Evolutionary conservation across 1,140 invertebrate species (phyloP), one percentile per base, ranked within the genome.

Genomic region (Leptinotarsa defecta): DNA sequence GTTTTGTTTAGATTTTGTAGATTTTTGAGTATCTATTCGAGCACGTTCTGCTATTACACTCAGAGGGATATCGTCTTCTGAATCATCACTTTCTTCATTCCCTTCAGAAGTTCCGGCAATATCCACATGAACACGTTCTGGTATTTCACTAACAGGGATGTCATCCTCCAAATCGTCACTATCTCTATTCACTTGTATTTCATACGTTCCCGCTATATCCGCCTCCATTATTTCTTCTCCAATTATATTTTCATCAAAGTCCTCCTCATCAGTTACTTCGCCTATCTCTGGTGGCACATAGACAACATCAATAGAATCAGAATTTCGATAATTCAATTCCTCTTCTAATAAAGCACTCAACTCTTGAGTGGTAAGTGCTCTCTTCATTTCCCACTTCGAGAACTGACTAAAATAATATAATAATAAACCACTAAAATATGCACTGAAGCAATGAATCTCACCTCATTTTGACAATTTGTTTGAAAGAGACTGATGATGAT

Each of bases 271-370:
- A 19, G 62, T 63, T 19, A 63, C 24, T 63, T 63, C 17, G 62
- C 24, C 62, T 63, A 22, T 22, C 24, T 63, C 62, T 22, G 62
- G 62, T 63, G 62, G 62, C 17, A 63, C 62, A 63, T 63, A 63
- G 24, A 63, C 62, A 63, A 63, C 62, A 63, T 63, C 62, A 63
- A 63, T 63, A 19, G 62, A 63, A 63, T 63, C 11, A 13, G 62
- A 11, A 63, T 13, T 11, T 63, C 24, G n/a, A 63, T 22, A 63
- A 63, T 63, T 22, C 24, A 22, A 63, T 11, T 63, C 62, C 24
- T 19, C 62, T 63, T 63, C 62, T 63, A 63, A 63, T 20, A 19
- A 63, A 63, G 62, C 62, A 11, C 19, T 63, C 24, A 63, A 22
- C 24, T 63, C 62, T 19, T 19, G n/a, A 63, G 62, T 22, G 19